These are phyloP conservation scores for Aphelenchoides fujianensis DNA, from an alignment of 1,140 invertebrate species.

Conservation along the genomic window DNA sequence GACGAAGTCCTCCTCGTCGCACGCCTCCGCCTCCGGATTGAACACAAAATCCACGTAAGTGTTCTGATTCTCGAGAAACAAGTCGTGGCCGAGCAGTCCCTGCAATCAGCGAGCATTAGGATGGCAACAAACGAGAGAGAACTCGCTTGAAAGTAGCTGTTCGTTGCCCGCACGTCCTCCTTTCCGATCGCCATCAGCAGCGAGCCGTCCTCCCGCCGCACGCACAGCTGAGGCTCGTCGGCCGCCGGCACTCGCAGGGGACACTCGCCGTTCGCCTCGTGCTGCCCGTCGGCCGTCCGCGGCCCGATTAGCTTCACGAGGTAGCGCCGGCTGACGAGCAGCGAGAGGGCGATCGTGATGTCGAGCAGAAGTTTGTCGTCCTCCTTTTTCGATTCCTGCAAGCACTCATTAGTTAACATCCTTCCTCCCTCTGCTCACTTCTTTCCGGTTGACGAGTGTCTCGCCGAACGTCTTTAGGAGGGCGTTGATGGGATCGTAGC, in stretches of 20 bases:
- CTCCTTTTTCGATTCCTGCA: not conserved
- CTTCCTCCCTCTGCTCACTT: no score
- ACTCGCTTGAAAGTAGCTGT: constrained; percentile 8
- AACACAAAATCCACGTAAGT: constrained; percentile 4
- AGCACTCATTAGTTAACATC: constrained; percentile 11
- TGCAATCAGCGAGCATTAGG: not conserved
- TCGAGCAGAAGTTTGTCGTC: constrained; percentile 4
- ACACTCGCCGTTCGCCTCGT: constrained; percentile 10
- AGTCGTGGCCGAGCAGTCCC: constrained; percentile 7
- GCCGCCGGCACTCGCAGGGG: not conserved
- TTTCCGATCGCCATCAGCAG: not conserved
- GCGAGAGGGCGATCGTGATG: not conserved
- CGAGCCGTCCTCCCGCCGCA: not conserved
- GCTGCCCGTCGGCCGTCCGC: not conserved
- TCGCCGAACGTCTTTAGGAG: not conserved
- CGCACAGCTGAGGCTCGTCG: constrained; percentile 8
- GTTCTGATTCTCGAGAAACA: not conserved
- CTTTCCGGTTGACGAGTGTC: not conserved
- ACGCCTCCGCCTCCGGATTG: constrained; percentile 2
- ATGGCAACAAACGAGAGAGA: not conserved
- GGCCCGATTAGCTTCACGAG: constrained; percentile 9
- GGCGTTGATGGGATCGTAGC: not conserved
- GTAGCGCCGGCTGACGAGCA: not conserved
- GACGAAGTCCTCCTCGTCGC: constrained; percentile 16
- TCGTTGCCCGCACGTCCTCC: not conserved